Evolutionary conservation across 2,888 invertebrate genomes (phyloP).

Genomic region (Neocrepidodera transversa): DNA sequence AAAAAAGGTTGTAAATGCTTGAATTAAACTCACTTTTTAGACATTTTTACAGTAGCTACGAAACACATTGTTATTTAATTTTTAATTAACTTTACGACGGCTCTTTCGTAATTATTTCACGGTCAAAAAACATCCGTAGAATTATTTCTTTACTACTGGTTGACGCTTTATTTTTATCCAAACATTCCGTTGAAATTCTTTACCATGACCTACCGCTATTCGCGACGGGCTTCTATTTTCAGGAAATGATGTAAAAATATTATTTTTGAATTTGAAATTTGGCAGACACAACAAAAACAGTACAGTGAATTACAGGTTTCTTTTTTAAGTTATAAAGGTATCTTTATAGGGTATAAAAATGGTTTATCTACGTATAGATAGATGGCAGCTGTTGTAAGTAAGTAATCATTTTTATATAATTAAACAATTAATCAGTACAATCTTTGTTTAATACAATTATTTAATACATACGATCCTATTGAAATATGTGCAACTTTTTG

Average conservation of each 20-base stretch:
- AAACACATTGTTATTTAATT: slow-evolving; percentile 5
- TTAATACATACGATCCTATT: too few species aligned
- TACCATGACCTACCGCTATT: slow-evolving; percentile 20
- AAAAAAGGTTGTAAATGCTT: too few species aligned
- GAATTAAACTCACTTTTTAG: slow-evolving; percentile 1
- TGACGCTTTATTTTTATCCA: slow-evolving; percentile 15
- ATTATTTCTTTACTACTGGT: neutral
- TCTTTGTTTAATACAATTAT: too few species aligned
- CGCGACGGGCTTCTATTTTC: slow-evolving; percentile 13
- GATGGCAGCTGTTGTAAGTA: too few species aligned
- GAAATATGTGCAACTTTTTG: too few species aligned
- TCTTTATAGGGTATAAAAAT: too few species aligned
- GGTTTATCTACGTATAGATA: too few species aligned
- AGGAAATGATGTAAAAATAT: neutral
- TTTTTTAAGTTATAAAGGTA: too few species aligned
- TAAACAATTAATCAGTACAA: too few species aligned
- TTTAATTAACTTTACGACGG: neutral
- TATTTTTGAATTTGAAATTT: neutral
- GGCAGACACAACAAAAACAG: too few species aligned
- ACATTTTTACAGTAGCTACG: slow-evolving; percentile 2
- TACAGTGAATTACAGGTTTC: too few species aligned
- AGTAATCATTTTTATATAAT: too few species aligned
- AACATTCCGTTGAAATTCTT: slow-evolving; percentile 5
- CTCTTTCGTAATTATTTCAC: slow-evolving; percentile 1
- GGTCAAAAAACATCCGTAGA: slow-evolving; percentile 6